These are phyloP conservation scores for Micoletzkya japonica DNA, from an alignment of 2,888 invertebrate species.

Conservation along the genomic window DNA sequence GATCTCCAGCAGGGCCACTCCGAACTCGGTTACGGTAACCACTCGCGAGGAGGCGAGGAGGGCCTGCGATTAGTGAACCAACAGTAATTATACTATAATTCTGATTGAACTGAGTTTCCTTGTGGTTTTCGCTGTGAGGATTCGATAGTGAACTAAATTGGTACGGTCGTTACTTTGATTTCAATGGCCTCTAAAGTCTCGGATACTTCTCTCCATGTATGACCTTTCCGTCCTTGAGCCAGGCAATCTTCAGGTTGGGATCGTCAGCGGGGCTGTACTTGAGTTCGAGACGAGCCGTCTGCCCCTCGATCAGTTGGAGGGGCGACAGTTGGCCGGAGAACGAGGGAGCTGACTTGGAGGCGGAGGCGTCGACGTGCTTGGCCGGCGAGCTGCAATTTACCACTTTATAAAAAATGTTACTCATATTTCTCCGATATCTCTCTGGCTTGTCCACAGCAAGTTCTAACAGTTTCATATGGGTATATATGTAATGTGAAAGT, in stretches of 20 bases:
- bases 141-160: no score
- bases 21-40: slow-evolving; percentile 53
- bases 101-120: not conserved
- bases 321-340: slow-evolving; percentile 51
- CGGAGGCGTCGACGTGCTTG: slow-evolving; percentile 41
- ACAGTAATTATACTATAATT: not conserved
- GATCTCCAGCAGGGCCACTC: slow-evolving; percentile 82
- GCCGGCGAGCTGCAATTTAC: slow-evolving; percentile 42
- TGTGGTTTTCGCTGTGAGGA: not conserved
- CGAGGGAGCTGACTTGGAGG: slow-evolving; percentile 52
- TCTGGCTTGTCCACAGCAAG: no score
- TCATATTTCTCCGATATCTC: no score
- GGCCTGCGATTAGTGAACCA: slow-evolving; percentile 29
- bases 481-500: no score
- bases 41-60: slow-evolving; percentile 56
- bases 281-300: slow-evolving; percentile 31
- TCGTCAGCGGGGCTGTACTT: slow-evolving; percentile 58
- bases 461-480: no score
- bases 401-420: no score
- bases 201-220: not conserved
- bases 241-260: slow-evolving; percentile 59
- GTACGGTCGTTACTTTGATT: no score
- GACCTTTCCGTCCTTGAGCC: slow-evolving; percentile 58
- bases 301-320: slow-evolving; percentile 72
- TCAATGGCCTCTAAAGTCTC: no score